Evolutionary conservation across 2,113 vertebrate species (phyloP).

Genomic region (Panthera leo): DNA sequence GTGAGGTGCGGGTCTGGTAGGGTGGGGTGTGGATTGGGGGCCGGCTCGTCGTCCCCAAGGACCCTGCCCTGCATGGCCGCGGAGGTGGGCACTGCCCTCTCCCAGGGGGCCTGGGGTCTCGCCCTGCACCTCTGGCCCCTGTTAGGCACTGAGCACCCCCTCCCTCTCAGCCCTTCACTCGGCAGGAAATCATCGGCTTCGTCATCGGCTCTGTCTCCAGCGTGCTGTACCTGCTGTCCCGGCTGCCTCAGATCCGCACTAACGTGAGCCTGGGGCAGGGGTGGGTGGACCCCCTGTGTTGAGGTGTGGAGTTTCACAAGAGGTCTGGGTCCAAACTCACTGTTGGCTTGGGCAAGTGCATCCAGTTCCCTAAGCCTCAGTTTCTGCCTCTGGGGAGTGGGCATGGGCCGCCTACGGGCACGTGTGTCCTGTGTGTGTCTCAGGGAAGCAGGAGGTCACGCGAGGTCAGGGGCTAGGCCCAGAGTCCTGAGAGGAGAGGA

Average conservation of each 20-base stretch:
- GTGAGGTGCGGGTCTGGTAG: constrained; percentile 66
- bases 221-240: constrained; percentile 92
- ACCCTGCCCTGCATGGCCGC: neutral
- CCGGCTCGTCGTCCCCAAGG: neutral
- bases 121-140: neutral
- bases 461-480: neutral
- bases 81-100: rapidly evolving
- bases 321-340: neutral
- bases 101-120: neutral
- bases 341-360: neutral
- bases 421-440: neutral
- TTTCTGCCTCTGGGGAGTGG: neutral
- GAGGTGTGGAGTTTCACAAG: rapidly evolving
- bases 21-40: no score
- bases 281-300: neutral
- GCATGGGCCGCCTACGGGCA: no score
- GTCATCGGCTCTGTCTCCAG: constrained; percentile 92
- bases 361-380: neutral
- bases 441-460: neutral
- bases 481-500: neutral
- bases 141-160: neutral
- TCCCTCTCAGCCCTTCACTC: constrained; percentile 87
- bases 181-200: constrained; percentile 91
- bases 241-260: constrained; percentile 94
- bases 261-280: constrained; percentile 88